Evolutionary conservation across 23 tunicate genomes (phyloP).

Genomic region (Trididemnum clinides): DNA sequence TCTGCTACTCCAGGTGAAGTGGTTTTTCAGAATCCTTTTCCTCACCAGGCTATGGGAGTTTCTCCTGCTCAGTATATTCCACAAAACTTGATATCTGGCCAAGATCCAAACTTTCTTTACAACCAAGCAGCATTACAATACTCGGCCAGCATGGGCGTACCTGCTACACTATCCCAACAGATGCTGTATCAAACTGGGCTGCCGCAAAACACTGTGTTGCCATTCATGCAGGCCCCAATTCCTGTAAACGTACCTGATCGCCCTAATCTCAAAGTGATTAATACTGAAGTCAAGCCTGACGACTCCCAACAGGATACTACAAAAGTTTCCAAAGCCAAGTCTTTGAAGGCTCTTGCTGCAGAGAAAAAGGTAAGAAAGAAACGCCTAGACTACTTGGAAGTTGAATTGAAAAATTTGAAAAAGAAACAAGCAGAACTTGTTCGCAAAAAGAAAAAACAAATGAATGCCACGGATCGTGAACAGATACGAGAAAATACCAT

Average conservation of each 20-base stretch:
- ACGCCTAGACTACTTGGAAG: constrained; percentile 67
- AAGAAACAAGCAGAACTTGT: constrained; percentile 62
- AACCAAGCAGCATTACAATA: neutral
- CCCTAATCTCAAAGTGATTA: constrained; percentile 4
- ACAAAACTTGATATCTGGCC: neutral
- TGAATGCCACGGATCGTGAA: constrained; percentile 32
- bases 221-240: neutral
- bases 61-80: neutral
- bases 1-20: neutral
- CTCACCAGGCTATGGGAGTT: neutral
- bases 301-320: neutral
- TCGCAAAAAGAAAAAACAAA: constrained; percentile 50
- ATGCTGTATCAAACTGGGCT: constrained; percentile 18
- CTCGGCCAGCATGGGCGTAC: neutral
- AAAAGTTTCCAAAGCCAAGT: neutral
- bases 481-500: constrained; percentile 50
- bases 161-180: constrained; percentile 16
- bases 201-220: neutral
- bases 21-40: neutral
- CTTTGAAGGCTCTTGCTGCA: constrained; percentile 13
- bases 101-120: neutral
- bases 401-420: constrained; percentile 69
- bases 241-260: neutral
- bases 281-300: too few relatives aligned
- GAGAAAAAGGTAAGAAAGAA: constrained; percentile 61